These are phyloP conservation scores for Ibycter americanus DNA, from an alignment of 2,797 vertebrate genomes.

Conservation along the genomic window DNA sequence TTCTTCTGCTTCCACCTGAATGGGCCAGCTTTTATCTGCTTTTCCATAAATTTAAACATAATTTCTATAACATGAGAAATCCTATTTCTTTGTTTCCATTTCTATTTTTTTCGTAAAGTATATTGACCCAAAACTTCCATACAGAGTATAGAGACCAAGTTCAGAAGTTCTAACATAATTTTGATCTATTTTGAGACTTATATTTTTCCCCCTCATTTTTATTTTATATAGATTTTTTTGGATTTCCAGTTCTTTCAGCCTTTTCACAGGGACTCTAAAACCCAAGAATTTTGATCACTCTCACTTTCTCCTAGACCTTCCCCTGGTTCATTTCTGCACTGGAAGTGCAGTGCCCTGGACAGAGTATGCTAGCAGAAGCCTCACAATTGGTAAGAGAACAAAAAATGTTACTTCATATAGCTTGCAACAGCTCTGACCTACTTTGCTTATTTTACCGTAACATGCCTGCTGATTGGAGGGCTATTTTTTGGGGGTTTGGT, in stretches of 20 bases:
- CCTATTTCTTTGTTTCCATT: neutral
- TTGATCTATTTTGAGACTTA: neutral
- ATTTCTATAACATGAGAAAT: neutral
- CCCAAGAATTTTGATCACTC: neutral
- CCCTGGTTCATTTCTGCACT: neutral
- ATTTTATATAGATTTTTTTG: neutral
- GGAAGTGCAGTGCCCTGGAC: neutral
- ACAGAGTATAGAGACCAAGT: neutral
- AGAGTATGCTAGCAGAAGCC: neutral
- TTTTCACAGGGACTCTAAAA: neutral
- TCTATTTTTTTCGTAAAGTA: neutral
- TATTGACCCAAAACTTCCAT: neutral
- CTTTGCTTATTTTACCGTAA: neutral
- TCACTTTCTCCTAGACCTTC: neutral
- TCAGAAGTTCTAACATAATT: neutral
- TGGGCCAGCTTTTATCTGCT: neutral
- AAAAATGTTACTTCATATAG: neutral
- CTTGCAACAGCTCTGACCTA: neutral
- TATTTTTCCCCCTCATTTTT: neutral
- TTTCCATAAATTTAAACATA: neutral
- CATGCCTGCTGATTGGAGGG: neutral
- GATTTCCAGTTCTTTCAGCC: neutral
- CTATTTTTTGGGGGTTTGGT: fast-evolving
- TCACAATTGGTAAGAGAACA: neutral
- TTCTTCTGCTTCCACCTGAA: neutral